Base-by-base conservation (phyloP, 1,140 invertebrate genomes). In the Ceratina calcarata region DNA sequence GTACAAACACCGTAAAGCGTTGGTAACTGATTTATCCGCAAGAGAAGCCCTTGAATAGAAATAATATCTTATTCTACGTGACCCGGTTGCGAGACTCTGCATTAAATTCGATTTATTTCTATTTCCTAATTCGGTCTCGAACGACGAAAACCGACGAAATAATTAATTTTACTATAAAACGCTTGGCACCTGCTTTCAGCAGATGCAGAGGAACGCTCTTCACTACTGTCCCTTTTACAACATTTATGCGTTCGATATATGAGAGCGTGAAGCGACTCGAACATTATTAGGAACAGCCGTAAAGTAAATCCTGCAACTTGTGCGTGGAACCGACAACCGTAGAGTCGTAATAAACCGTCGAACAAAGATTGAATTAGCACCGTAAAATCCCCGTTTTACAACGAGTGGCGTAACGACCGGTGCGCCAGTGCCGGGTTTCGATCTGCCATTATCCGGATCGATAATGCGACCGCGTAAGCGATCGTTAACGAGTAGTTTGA, bases 401-500 rank as follows among this genome's bases (percentile, higher is more conserved):
- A 13, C 57, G 62, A 10, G 27, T 6, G 27, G 18, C 55, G 64
- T 65, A 84, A 24, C 64, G 55, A 55, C 49, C 53, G 61, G 16
- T 24, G 77, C 37, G 37, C 37, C 37, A 1, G 37, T 45, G 37
- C 37, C 6, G 37, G n/a, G 10, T 18, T 10, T 45, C 20, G 37
- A 76, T 58, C n/a, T 27, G 1, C 1, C 24, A 27, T 70, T 68
- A 58, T 55, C 61, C 58, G 18, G 57, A 65, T 22, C 51, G 60
- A 72, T 70, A 45, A 57, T 60, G 45, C 55, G 71, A 24, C 22
- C 20, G 20, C 45, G 82, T 72, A 61, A 81, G 74, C 71, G 75
- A 67, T 72, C 72, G 76, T 86, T 80, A 86, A 79, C 76, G 70
- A 72, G 45, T 65, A 65, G 67, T 80, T 82, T 55, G 76, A 78